Percentiles rank a stretch among this genome's conserved stretches.
phyloP scores from a whole-genome alignment of 1,140 invertebrate species.

The Proctacanthus coquilletti region DNA sequence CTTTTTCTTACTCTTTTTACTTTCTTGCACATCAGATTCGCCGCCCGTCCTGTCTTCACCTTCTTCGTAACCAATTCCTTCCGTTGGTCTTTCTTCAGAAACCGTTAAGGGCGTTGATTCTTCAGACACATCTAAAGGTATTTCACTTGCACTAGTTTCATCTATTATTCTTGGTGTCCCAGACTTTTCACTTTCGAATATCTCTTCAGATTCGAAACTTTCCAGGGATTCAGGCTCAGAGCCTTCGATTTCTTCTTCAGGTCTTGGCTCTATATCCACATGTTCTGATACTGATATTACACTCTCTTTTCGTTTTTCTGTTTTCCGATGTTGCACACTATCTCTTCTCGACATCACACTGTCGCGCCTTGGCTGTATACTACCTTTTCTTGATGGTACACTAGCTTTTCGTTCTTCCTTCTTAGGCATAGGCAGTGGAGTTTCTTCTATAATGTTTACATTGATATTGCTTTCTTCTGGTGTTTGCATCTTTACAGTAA shows the following conservation, averaged over 20 bases:
- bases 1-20: conserved; percentile 26
- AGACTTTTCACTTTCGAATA: too few relatives aligned
- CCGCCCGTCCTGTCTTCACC: conserved; percentile 35
- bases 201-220: too few relatives aligned
- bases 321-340: too few relatives aligned
- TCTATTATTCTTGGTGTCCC: too few relatives aligned
- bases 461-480: conserved; percentile 23
- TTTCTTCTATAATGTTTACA: conserved; percentile 20
- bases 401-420: too few relatives aligned
- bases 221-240: conserved; percentile 1
- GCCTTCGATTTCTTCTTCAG: conserved; percentile 4
- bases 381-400: too few relatives aligned
- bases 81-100: conserved; percentile 12
- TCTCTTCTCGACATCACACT: too few relatives aligned
- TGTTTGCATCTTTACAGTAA: conserved; percentile 19
- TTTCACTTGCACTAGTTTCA: background rate
- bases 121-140: background rate
- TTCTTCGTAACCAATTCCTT: conserved; percentile 36
- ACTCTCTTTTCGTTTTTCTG: too few relatives aligned
- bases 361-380: too few relatives aligned
- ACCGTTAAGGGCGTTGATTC: conserved; percentile 2
- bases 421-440: conserved; percentile 7
- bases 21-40: conserved; percentile 23
- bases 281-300: too few relatives aligned
- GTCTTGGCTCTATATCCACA: too few relatives aligned